These are phyloP conservation scores for Melanotaenia boesemani DNA, from an alignment of 2,797 vertebrate species.

Conservation along the genomic window DNA sequence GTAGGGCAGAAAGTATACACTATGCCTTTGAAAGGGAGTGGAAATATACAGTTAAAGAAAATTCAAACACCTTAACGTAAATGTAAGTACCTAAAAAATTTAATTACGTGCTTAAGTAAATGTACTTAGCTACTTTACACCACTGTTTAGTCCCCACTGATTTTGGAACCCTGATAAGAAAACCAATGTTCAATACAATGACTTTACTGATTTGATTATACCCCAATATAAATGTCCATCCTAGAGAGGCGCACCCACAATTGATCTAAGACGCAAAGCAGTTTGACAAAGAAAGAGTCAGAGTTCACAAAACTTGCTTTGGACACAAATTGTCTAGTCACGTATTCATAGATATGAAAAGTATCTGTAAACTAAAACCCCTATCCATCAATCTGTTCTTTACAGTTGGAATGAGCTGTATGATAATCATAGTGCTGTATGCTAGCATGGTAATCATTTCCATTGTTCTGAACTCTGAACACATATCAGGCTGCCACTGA, in stretches of 20 bases:
- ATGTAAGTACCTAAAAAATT: too few relatives aligned
- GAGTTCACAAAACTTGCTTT: neutral
- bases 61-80: neutral
- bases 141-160: neutral
- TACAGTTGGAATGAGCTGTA: neutral
- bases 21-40: neutral
- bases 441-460: neutral
- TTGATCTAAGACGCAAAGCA: neutral
- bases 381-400: neutral
- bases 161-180: constrained; percentile 1
- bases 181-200: neutral
- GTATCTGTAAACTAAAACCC: neutral
- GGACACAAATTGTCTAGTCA: neutral
- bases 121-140: neutral
- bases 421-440: neutral
- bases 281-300: neutral
- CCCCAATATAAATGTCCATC: neutral
- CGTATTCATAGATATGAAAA: too few relatives aligned
- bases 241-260: neutral
- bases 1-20: neutral
- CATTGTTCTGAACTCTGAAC: constrained; percentile 10
- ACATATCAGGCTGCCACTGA: neutral
- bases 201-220: neutral
- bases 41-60: constrained; percentile 13
- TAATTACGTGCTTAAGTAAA: neutral